phyloP scores from a whole-genome alignment of 1,140 invertebrate genomes.

The Oncopeltus fasciatus region DNA sequence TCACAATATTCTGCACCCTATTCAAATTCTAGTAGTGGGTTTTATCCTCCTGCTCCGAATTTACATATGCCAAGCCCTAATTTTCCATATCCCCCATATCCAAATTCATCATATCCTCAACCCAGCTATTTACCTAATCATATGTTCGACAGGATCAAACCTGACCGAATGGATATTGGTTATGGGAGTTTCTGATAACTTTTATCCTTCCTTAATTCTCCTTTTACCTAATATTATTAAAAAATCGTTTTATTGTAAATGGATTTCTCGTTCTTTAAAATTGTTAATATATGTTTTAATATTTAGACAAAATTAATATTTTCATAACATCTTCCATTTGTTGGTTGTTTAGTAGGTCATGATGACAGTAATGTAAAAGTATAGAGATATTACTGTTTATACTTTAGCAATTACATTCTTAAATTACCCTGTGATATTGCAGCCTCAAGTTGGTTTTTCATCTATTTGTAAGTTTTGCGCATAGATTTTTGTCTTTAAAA shows the following conservation, averaged over 20 bases:
- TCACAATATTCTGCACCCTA: constrained; percentile 31
- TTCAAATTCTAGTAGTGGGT: constrained; percentile 27
- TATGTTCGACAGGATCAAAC: constrained; percentile 31
- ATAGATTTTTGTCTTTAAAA: neutral
- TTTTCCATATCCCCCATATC: constrained; percentile 35
- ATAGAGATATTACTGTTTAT: constrained; percentile 8
- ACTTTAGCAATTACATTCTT: constrained; percentile 16
- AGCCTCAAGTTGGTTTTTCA: constrained; percentile 10
- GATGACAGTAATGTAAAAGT: constrained; percentile 3
- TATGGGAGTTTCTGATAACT: constrained; percentile 40
- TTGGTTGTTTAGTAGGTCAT: constrained; percentile 12
- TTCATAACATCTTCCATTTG: constrained; percentile 18
- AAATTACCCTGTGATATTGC: constrained; percentile 17
- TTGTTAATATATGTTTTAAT: constrained; percentile 14
- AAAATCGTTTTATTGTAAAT: constrained; percentile 11
- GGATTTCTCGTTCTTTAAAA: constrained; percentile 13
- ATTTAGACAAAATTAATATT: constrained; percentile 19
- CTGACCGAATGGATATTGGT: constrained; percentile 34
- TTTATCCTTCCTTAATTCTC: constrained; percentile 5
- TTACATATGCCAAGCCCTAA: constrained; percentile 39
- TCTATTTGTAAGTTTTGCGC: constrained; percentile 2
- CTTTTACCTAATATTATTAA: constrained; percentile 4
- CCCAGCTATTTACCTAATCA: constrained; percentile 33
- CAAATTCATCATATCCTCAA: constrained; percentile 32
- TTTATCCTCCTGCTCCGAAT: constrained; percentile 30